Evolutionary conservation across 2,888 invertebrate genomes (phyloP).

Genomic region (Hermaeophaga mercurialis): DNA sequence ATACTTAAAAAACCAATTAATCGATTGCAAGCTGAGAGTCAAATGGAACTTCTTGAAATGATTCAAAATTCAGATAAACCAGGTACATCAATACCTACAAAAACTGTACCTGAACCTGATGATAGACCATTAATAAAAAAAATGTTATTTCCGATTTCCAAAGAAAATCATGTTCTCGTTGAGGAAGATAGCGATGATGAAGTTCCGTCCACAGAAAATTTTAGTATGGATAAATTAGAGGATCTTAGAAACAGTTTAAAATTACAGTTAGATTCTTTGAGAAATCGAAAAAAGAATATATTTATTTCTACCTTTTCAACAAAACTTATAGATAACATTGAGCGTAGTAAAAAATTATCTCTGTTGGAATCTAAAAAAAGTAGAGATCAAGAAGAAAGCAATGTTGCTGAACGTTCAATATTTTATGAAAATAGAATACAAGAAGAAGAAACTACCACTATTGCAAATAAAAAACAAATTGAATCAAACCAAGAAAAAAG

Average conservation of each 20-base stretch:
- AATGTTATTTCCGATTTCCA: not conserved
- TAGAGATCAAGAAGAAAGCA: not conserved
- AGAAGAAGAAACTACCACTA: constrained; percentile 1
- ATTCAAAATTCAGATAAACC: too few relatives aligned
- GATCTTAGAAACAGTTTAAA: constrained; percentile 45
- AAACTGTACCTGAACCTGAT: too few relatives aligned
- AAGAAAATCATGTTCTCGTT: too few relatives aligned
- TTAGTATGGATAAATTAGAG: constrained; percentile 25
- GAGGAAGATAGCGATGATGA: constrained; percentile 7
- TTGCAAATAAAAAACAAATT: not conserved
- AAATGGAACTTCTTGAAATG: too few relatives aligned
- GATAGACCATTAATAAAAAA: not conserved
- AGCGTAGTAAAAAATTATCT: constrained; percentile 24
- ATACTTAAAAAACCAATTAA: too few relatives aligned
- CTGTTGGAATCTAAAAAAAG: constrained; percentile 7
- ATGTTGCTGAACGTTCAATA: not conserved
- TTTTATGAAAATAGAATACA: not conserved
- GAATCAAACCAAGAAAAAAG: not conserved
- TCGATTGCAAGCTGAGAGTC: too few relatives aligned
- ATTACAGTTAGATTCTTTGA: constrained; percentile 43
- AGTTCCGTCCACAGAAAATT: not conserved
- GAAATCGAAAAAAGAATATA: constrained; percentile 43
- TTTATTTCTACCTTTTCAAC: constrained; percentile 28
- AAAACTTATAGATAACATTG: constrained; percentile 21
- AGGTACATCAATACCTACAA: too few relatives aligned